Evolutionary conservation across 2,113 vertebrate genomes (phyloP), one percentile per base, ranked within the genome.

Genomic region (Aegithalos caudatus): DNA sequence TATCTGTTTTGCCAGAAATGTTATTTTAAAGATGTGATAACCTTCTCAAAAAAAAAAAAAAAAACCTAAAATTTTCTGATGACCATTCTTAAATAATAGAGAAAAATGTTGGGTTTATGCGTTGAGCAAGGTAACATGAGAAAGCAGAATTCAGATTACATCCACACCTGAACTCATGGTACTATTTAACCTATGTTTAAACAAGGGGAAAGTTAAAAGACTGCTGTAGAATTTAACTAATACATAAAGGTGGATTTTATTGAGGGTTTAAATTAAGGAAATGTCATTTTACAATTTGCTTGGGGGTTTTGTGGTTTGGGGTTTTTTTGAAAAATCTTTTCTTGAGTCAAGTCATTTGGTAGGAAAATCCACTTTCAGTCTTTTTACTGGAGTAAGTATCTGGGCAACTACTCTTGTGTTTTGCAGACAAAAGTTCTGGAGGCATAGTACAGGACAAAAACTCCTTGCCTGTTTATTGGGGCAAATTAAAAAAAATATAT

Each of bases 1-100:
- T 72, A 92, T 71, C 84, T 91, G 78, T 94, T 96, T 95, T 92
- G 77, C 66, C 93, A 97, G 78, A 96, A 97, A 95, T 93, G 96
- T 50, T 56, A 58, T 81, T 48, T 66, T 67, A 64, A 80, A 91
- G 47, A 76, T 87, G 69, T 81, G 60, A 71, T 40, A 84, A 28
- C 22, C 56, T 72, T 94, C 89, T 96, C 90, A 45, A 96, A 95
- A 97, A 91, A 7, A 92, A n/a, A n/a, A n/a, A n/a, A n/a, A n/a
- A n/a, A n/a, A n/a, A n/a, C n/a, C 28, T 66, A 89, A 92, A 60
- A 91, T 77, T 37, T 45, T 83, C 81, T 92, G 78, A 58, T 82
- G 54, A 64, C 70, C 71, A 37, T 94, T 96, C 94, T 95, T 86
- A 97, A 97, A 93, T 84, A 56, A 12, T 53, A 72, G 40, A 51